Evolutionary conservation across 2,113 vertebrate species (phyloP), one percentile per base, ranked within the genome.

Genomic region (Alligator sinensis): DNA sequence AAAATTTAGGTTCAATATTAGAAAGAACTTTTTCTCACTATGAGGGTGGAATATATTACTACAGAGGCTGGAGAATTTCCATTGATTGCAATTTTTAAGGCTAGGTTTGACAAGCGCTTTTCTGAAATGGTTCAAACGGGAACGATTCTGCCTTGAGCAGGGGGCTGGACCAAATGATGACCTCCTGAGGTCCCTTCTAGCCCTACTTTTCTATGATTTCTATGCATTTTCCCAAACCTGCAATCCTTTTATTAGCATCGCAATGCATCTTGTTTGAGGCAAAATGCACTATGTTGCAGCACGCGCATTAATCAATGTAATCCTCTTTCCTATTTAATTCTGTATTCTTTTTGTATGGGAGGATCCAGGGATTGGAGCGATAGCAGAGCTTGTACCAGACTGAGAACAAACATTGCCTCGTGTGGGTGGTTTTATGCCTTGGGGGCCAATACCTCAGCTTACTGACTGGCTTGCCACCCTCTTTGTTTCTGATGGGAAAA

Each of bases 401-500:
- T 89, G 84, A 94, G 93, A 84, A 92, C 77, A 97, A 97, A 96
- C 85, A 97, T 94, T 94, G 93, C 94, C 89, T 93, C 84, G 63
- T 92, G 89, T 95, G 95, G 89, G 93, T 96, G 96, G 95, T 96
- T 97, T 94, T 91, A 93, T 96, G 92, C 96, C 94, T 94, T 64
- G 78, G 93, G 95, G 97, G 89, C 87, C 90, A 93, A 95, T 96
- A 80, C 63, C 30, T 97, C 92, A 92, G 30, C 82, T 93, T 95
- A 68, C 81, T 94, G 90, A 80, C 76, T 96, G 91, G 77, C 92
- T 94, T 90, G 84, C 84, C 70, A 55, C 85, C 59, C 90, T 95
- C 90, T 94, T 94, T 95, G 77, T 94, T 97, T 97, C 93, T 95
- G 82, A 91, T 96, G 93, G 84, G 90, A 97, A 97, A 97, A 95